These are phyloP conservation scores for Microcebus griseorufus DNA, from an alignment of 2,113 vertebrate species.

Conservation along the genomic window DNA sequence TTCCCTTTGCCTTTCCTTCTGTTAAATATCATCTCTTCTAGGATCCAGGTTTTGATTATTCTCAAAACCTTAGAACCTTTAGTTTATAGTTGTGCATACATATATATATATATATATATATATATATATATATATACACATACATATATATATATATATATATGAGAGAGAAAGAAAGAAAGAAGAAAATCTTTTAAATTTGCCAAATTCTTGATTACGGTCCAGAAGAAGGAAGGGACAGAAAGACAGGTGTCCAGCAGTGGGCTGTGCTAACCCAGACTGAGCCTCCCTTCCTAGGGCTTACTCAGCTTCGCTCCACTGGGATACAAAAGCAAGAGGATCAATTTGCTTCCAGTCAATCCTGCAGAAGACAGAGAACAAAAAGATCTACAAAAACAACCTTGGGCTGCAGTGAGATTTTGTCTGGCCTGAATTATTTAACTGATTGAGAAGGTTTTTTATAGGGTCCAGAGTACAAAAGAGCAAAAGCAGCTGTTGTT, in stretches of 20 bases:
- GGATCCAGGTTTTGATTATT: background rate
- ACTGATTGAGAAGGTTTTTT: background rate
- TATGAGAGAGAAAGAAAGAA: background rate
- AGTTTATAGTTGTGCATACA: background rate
- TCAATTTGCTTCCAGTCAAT: background rate
- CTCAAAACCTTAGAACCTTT: background rate
- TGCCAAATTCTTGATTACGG: background rate
- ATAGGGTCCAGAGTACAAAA: background rate
- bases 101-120: background rate
- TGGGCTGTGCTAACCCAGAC: rapidly evolving
- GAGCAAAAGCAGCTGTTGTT: background rate
- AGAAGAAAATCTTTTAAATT: background rate
- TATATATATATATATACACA: background rate
- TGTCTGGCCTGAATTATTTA: constrained; percentile 9
- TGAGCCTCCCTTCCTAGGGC: rapidly evolving
- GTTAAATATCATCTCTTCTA: background rate
- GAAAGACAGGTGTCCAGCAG: background rate
- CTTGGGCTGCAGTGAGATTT: background rate
- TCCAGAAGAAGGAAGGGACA: background rate
- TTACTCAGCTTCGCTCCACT: background rate
- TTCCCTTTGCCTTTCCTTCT: background rate
- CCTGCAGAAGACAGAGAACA: background rate
- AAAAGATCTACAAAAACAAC: background rate
- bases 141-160: background rate
- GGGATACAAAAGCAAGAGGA: background rate